Percentiles rank a stretch among this genome's conserved stretches.
phyloP scores from a whole-genome alignment of 2,113 vertebrate species.

The Stictonetta naevosa region DNA sequence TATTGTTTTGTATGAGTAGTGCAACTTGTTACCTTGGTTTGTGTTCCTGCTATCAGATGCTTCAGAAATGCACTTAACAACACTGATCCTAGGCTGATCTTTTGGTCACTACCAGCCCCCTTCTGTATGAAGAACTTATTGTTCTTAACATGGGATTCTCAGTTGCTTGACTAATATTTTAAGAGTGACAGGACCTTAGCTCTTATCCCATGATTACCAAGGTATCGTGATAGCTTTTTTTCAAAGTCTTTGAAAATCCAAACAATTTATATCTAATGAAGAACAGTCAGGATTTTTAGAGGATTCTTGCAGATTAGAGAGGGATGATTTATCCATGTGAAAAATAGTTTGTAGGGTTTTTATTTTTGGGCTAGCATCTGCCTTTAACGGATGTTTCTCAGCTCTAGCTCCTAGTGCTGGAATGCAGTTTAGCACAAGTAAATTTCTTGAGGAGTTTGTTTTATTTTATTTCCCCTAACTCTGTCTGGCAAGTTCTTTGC shows the following conservation, averaged over 20 bases:
- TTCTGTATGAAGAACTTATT: accelerated
- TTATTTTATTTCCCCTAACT: not conserved
- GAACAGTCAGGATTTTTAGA: not conserved
- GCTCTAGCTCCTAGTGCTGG: not conserved
- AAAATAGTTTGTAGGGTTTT: not conserved
- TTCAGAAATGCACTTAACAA: not conserved
- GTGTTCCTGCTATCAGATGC: not conserved
- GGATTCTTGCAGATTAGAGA: not conserved
- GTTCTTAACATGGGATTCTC: not conserved
- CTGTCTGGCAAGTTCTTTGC: not conserved
- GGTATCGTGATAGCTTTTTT: not conserved
- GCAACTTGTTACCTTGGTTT: not conserved
- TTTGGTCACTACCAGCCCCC: not conserved
- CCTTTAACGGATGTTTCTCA: not conserved
- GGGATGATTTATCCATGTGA: not conserved
- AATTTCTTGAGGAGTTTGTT: not conserved
- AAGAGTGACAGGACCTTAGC: not conserved
- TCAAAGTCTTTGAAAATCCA: not conserved
- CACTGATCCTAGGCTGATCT: not conserved
- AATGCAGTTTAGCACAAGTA: not conserved
- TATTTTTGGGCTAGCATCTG: not conserved
- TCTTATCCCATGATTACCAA: not conserved
- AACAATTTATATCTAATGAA: not conserved
- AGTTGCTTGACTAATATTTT: not conserved
- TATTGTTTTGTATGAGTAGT: not conserved